Conservation (phyloP, 2,888 invertebrate species). For the Papilio gigon region DNA sequence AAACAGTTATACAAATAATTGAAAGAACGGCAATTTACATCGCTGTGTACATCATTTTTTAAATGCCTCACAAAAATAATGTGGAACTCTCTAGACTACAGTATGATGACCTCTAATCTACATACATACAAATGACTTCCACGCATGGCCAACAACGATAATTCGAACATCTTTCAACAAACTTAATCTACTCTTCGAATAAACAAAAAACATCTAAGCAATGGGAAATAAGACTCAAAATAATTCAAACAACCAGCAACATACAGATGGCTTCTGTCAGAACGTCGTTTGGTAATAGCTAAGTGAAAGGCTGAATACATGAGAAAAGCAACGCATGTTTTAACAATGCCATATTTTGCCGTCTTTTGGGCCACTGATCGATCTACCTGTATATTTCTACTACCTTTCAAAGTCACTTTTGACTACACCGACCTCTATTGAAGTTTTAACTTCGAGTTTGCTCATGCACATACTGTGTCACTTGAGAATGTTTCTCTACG, state of each 20-base stretch:
- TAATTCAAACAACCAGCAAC: slow-evolving; percentile 42
- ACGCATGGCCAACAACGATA: slow-evolving; percentile 78
- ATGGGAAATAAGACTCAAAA: slow-evolving; percentile 54
- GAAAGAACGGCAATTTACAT: slow-evolving; percentile 43
- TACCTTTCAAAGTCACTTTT: slow-evolving; percentile 64
- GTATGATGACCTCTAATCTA: slow-evolving; percentile 80
- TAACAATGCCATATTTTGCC: slow-evolving; percentile 79
- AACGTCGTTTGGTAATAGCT: slow-evolving; percentile 73
- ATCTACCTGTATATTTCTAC: slow-evolving; percentile 74
- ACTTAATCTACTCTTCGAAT: slow-evolving; percentile 32
- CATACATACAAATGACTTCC: slow-evolving; percentile 78
- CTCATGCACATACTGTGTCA: slow-evolving; percentile 18
- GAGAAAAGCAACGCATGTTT: slow-evolving; percentile 78
- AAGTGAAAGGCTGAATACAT: slow-evolving; percentile 79
- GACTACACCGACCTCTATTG: slow-evolving; percentile 37
- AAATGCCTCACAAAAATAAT: slow-evolving; percentile 62
- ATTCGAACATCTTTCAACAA: slow-evolving; percentile 60
- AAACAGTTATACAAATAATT: slow-evolving; percentile 40
- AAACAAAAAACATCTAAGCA: slow-evolving; percentile 47
- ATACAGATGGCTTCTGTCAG: slow-evolving; percentile 41
- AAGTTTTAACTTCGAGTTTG: slow-evolving; percentile 35
- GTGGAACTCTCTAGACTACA: slow-evolving; percentile 66
- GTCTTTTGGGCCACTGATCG: slow-evolving; percentile 76
- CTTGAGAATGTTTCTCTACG: slow-evolving; percentile 5
- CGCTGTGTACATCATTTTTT: slow-evolving; percentile 62